phyloP scores from a whole-genome alignment of 2,888 invertebrate genomes.

The Acanthopleura granulata region DNA sequence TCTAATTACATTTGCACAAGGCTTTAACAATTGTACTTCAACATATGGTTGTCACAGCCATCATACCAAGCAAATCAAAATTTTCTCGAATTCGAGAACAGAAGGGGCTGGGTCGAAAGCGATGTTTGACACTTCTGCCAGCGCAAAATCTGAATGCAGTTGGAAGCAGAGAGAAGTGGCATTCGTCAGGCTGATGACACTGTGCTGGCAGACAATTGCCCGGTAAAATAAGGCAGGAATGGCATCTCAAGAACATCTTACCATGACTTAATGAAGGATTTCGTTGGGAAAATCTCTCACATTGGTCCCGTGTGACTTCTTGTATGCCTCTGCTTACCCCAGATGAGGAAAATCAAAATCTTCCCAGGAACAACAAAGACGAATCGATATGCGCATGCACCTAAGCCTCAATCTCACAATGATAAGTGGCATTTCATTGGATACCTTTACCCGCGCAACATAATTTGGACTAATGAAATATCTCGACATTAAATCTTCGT shows the following conservation, averaged over 20 bases:
- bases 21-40: too few relatives aligned
- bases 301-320: neutral
- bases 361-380: slow-evolving; percentile 42
- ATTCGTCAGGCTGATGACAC: too few relatives aligned
- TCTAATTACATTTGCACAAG: too few relatives aligned
- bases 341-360: neutral
- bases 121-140: too few relatives aligned
- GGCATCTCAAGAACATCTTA: neutral
- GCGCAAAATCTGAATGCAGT: too few relatives aligned
- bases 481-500: neutral
- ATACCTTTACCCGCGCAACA: slow-evolving; percentile 11
- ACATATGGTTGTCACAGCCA: too few relatives aligned
- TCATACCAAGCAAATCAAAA: too few relatives aligned
- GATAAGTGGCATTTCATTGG: slow-evolving; percentile 42
- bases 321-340: neutral
- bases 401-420: slow-evolving; percentile 28
- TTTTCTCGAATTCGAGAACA: too few relatives aligned
- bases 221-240: too few relatives aligned
- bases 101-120: too few relatives aligned
- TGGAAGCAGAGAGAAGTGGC: too few relatives aligned
- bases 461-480: slow-evolving; percentile 2
- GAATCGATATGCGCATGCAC: slow-evolving; percentile 43
- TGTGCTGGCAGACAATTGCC: too few relatives aligned
- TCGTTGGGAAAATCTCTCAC: neutral
- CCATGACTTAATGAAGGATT: neutral